A percentile compares a stretch with the other conserved stretches of the same genome.
phyloP scores from a whole-genome alignment of 2,797 vertebrate species.

The Oreonectes daqikongensis region DNA sequence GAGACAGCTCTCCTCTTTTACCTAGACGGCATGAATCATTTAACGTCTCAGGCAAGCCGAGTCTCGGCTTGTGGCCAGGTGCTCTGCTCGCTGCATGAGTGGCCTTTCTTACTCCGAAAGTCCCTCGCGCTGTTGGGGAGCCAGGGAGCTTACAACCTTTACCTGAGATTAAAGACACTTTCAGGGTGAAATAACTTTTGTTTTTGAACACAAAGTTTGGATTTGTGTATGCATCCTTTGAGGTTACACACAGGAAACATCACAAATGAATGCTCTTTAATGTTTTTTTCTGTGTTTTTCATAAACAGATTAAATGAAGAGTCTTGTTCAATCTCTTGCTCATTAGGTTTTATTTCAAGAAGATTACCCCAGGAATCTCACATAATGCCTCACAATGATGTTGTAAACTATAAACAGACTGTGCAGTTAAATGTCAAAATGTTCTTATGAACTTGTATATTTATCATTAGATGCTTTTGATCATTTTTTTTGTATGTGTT shows the following conservation, averaged over 20 bases:
- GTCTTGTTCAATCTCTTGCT: not conserved
- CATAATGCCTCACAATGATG: not conserved
- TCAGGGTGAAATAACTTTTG: not conserved
- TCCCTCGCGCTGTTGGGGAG: conserved; percentile 24
- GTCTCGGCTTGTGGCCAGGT: conserved; percentile 51
- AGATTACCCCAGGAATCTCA: not conserved
- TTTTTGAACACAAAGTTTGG: not conserved
- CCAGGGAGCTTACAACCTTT: conserved; percentile 1
- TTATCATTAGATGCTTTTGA: not conserved
- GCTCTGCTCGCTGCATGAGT: conserved; percentile 2
- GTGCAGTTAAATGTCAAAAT: not conserved
- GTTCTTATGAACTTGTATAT: not conserved
- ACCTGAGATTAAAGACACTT: conserved; percentile 15
- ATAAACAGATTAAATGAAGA: not conserved
- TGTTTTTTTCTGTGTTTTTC: not conserved
- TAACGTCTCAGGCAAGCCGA: conserved; percentile 36
- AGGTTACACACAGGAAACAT: not conserved
- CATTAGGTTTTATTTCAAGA: not conserved
- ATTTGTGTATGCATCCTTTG: not conserved
- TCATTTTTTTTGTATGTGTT: not conserved
- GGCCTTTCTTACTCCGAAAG: conserved; percentile 32
- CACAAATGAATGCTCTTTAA: not conserved
- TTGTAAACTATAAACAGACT: not conserved
- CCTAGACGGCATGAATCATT: conserved; percentile 61
- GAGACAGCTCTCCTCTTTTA: conserved; percentile 51